Percentiles rank a stretch among this genome's conserved stretches.
These are phyloP conservation scores for Sinodicranocentrus sp. DNA, from an alignment of 2,888 invertebrate species.

Conservation along the genomic window DNA sequence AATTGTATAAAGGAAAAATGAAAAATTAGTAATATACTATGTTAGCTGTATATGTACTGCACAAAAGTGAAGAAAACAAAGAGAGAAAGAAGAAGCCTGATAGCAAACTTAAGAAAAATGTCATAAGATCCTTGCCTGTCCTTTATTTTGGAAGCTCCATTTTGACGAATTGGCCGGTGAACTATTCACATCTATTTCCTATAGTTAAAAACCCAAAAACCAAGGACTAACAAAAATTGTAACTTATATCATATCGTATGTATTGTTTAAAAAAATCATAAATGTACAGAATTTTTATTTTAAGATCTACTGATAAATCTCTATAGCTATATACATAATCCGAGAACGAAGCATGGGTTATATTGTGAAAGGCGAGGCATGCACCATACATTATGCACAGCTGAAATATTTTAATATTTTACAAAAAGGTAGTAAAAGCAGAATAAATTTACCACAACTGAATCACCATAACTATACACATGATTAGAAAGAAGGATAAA, in stretches of 20 bases:
- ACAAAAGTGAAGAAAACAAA: constrained; percentile 1
- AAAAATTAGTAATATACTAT: no score
- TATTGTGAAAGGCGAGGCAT: no score
- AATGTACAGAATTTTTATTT: background rate
- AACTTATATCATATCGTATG: background rate
- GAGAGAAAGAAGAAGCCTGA: background rate
- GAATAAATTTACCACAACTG: no score
- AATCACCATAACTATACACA: no score
- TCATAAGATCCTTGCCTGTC: constrained; percentile 59
- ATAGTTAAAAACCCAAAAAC: constrained; percentile 10
- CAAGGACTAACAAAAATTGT: constrained; percentile 2
- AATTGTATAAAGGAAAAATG: no score
- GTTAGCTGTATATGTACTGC: background rate
- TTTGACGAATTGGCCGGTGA: constrained; percentile 36
- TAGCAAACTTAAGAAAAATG: constrained; percentile 7
- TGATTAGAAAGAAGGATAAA: no score
- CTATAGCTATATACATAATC: no score
- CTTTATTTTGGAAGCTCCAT: constrained; percentile 59
- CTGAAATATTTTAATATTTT: no score
- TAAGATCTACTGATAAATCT: no score
- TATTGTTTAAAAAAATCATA: background rate
- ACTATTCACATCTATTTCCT: constrained; percentile 42
- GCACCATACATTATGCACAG: no score
- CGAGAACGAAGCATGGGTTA: no score
- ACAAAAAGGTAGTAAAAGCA: no score